Evolutionary conservation across 2,797 vertebrate species (phyloP).

Genomic region (Pipistrellus nathusii): DNA sequence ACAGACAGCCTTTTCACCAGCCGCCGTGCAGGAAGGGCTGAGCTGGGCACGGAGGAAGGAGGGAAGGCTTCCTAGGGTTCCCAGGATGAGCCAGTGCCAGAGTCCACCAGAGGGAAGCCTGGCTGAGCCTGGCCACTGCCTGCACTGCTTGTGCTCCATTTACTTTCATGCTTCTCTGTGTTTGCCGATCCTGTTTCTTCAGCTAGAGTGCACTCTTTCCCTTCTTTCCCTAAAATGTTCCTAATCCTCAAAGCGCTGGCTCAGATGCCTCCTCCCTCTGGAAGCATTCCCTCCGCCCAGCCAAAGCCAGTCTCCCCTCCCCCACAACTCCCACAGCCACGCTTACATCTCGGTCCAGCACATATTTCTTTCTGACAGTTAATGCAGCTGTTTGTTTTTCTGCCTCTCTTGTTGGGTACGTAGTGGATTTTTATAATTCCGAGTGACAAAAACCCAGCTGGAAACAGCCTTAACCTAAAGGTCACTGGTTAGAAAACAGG

Average conservation of each 20-base stretch:
- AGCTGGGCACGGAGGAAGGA: not conserved
- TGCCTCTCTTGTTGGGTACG: not conserved
- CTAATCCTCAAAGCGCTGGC: not conserved
- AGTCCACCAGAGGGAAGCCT: not conserved
- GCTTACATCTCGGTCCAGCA: constrained; percentile 34
- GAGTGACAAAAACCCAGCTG: constrained; percentile 52
- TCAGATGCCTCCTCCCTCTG: not conserved
- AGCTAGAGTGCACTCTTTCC: constrained; percentile 60
- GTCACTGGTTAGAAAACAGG: not conserved
- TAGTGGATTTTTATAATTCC: constrained; percentile 63
- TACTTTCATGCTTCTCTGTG: rapidly evolving
- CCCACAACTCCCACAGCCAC: not conserved
- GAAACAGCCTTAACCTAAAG: not conserved
- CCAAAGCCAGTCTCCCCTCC: constrained; percentile 37
- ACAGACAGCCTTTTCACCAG: rapidly evolving
- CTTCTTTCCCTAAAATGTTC: not conserved
- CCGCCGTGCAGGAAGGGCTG: not conserved
- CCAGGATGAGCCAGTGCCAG: rapidly evolving
- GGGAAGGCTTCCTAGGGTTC: not conserved
- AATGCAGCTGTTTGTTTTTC: constrained; percentile 50
- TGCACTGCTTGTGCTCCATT: rapidly evolving
- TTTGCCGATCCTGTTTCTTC: not conserved
- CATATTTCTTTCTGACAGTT: constrained; percentile 67
- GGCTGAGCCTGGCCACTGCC: rapidly evolving
- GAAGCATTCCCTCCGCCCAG: constrained; percentile 5